phyloP scores from a whole-genome alignment of 2,888 invertebrate species.

The Allygus modestus region DNA sequence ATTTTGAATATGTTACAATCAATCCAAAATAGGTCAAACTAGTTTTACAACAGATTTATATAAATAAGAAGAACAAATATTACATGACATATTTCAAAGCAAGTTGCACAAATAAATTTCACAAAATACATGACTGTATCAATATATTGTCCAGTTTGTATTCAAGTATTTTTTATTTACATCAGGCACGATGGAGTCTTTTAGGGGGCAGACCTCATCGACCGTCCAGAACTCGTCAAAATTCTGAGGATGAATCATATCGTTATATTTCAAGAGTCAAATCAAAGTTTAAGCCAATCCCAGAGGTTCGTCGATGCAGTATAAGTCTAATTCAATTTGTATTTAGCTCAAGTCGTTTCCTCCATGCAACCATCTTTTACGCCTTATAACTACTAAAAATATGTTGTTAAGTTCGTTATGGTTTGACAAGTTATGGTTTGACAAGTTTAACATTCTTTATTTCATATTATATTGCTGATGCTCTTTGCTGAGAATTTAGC shows the following conservation, averaged over 20 bases:
- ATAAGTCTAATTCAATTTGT: not conserved
- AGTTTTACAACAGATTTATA: no score
- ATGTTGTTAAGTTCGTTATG: not conserved
- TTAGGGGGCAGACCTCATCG: conserved; percentile 3
- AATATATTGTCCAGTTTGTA: no score
- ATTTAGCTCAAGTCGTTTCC: not conserved
- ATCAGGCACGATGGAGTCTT: conserved; percentile 25
- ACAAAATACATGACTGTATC: no score
- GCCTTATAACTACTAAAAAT: not conserved
- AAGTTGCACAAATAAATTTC: no score
- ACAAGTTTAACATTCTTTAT: no score
- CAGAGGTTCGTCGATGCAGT: conserved; percentile 39
- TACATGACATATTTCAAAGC: no score
- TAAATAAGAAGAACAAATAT: no score
- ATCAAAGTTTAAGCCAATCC: conserved; percentile 48
- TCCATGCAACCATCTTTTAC: not conserved
- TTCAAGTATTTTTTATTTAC: no score
- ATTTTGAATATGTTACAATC: no score
- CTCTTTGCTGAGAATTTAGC: not conserved
- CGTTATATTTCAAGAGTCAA: conserved; percentile 30
- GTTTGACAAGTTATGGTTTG: not conserved
- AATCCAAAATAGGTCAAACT: no score
- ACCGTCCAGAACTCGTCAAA: not conserved
- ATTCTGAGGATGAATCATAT: conserved; percentile 34
- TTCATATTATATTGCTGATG: not conserved